Evolutionary conservation across 2,888 invertebrate species (phyloP), one percentile per base, ranked within the genome.

Genomic region (Lepidocyrtinus sp.): DNA sequence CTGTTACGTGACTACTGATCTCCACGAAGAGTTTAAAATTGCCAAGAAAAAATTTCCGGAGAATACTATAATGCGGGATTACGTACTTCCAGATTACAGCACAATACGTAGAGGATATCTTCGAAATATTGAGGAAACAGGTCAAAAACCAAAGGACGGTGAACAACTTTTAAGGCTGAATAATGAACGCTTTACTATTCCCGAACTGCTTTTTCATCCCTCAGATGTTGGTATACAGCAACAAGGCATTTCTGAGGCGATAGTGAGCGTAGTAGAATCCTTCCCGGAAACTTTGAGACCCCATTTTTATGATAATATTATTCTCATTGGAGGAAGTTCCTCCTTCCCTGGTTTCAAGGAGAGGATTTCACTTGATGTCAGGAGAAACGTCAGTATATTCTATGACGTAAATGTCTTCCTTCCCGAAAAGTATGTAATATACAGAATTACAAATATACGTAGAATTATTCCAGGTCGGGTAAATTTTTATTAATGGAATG

Each of bases 81-180:
- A 99, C 88, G 94, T 99, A 0, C 89, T 99, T 70, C 99, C 99
- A 0, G 99, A 99, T 90, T 99, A 97, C 88, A 96, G 96, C 0
- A 93, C 94, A 1, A 92, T 97, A 5, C 92, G 95, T 75, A 90
- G 98, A 85, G 99, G 98, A 9, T 96, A 90, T 88, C 88, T 92
- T 0, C 89, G 91, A 80, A 88, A 91, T 25, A 87, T 89, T 7
- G 91, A 90, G 55, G 89, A 90, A 75, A 87, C 88, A 0, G 88
- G 87, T 17, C 87, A 88, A 5, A 88, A 88, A 82, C 85, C 89
- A 7, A 87, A 88, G 70, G 89, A 88, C 59, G 88, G 88, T 72
- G 90, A 90, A 87, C 90, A 90, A 91, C 93, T 94, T 19, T 90
- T 99, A 50, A 90, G 94, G 55, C 90, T 99, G 87, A 96, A 95